Evolutionary conservation across 2,113 vertebrate species (phyloP).

Genomic region (Strix aluco): DNA sequence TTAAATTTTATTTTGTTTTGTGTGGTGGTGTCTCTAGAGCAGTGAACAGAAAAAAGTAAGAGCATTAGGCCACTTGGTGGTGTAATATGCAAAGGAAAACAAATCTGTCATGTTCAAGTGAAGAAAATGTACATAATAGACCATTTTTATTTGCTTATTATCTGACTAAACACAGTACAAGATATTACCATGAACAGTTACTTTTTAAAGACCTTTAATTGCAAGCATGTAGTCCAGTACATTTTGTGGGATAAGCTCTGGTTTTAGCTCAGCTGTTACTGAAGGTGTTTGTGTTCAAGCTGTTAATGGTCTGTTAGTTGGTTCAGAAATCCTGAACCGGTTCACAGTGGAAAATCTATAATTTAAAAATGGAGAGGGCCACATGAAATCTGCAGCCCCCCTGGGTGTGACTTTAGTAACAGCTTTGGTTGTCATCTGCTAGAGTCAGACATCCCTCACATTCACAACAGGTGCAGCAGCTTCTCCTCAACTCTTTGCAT

Average conservation of each 20-base stretch:
- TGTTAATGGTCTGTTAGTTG: neutral
- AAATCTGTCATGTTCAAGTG: neutral
- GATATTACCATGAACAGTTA: neutral
- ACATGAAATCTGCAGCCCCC: neutral
- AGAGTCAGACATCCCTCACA: neutral
- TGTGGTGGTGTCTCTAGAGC: neutral
- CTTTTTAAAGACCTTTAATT: neutral
- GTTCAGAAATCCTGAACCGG: neutral
- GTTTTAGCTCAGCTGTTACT: neutral
- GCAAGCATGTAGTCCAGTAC: neutral
- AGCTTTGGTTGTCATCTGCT: neutral
- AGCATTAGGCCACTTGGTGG: constrained; percentile 70
- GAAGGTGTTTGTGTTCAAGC: neutral
- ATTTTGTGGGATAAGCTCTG: neutral
- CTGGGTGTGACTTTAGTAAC: fast-evolving
- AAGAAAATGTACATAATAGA: neutral
- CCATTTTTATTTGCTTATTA: neutral
- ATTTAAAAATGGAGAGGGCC: neutral
- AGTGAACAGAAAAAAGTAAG: neutral
- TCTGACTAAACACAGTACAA: constrained; percentile 3
- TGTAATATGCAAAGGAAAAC: constrained; percentile 71
- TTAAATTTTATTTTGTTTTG: neutral
- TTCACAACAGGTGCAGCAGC: neutral
- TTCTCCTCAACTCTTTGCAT: neutral
- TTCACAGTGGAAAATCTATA: neutral